Evolutionary conservation across 2,888 invertebrate genomes (phyloP), one percentile per base, ranked within the genome.

Genomic region (Liopterus haemorrhoidalis): DNA sequence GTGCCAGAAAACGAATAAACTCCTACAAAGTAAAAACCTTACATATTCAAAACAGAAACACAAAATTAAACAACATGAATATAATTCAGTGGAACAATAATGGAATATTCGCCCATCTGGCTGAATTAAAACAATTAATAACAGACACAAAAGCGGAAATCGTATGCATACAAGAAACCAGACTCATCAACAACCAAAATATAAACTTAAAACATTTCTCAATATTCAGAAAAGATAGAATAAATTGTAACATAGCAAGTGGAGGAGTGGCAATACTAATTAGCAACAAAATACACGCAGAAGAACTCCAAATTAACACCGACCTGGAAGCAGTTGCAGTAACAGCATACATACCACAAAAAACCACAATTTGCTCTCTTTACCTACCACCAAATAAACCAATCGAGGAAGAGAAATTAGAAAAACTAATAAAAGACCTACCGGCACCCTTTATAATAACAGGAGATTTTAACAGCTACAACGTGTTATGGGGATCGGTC

Each of bases 311-410:
- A 2, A 6, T 55, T 2, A 36, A 36, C 4, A 51, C 49, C 3
- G 35, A 46, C 5, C n/a, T 55, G 0, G 54, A 57, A 49, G 49
- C 46, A n/a, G 32, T 50, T 5, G 57, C 55, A 21, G 14, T 39
- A 5, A 41, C 11, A 30, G 18, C 49, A 24, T 20, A 18, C 15
- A 32, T 38, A 5, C 47, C 48, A 4, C 18, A 33, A 5, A 36
- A 35, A 43, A 15, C 45, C 2, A 36, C 46, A 0, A 41, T 53
- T 2, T 54, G 56, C 21, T 52, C 51, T 18, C 5, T 54, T 4
- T 54, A 54, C 18, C 8, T 53, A 2, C 50, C 52, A 5, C 38
- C 38, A 8, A 8, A 25, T n/a, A 11, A 24, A 12, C 8, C 4
- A 5, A 25, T 25, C 5, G 18, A 14, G 4, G 14, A 27, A 16